Base-by-base conservation (phyloP, 2,888 invertebrate species). In the Pandemis heparana region DNA sequence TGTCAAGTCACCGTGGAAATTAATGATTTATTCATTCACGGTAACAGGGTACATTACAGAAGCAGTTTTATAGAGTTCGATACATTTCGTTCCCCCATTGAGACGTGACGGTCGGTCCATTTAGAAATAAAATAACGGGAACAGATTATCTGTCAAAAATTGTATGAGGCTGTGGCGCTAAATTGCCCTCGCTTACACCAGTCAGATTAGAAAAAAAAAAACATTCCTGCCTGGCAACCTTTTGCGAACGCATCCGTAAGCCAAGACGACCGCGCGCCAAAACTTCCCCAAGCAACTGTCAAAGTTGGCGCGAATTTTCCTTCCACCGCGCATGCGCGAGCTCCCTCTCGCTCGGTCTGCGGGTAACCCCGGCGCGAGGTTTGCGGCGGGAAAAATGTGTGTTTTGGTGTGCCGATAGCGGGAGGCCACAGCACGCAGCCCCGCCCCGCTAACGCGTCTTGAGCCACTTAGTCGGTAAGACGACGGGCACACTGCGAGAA, bases 371-470 rank as follows among this genome's bases (percentile, higher is more conserved):
- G 90, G 93, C 92, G 94, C 94, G 92, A 92, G 94, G 95, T 94
- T 95, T 95, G 94, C 90, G 94, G 95, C 94, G 92, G 94, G 90
- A 94, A 93, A 94, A 94, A 94, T 94, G 94, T 94, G 94, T 94
- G 94, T 94, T 94, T 94, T 94, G 94, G 94, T 94, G 94, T 92
- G 94, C 94, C 94, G 94, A 92, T 91, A 91, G 92, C 92, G 93
- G 92, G 86, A 90, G 83, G 92, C 93, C 93, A 88, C 92, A 90
- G 87, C 87, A 83, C 80, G 80, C 86, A 79, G 86, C 87, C 83
- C 82, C 88, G 81, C 87, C 86, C 90, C 91, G 89, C 92, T 92
- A 92, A 92, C 92, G 94, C 92, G 92, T 92, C 94, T 94, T 93
- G 89, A 92, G 94, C 93, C 92, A 94, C 92, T 94, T 94, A 94